Conservation (phyloP, 2,113 vertebrate genomes). For the Oncorhynchus masou region DNA sequence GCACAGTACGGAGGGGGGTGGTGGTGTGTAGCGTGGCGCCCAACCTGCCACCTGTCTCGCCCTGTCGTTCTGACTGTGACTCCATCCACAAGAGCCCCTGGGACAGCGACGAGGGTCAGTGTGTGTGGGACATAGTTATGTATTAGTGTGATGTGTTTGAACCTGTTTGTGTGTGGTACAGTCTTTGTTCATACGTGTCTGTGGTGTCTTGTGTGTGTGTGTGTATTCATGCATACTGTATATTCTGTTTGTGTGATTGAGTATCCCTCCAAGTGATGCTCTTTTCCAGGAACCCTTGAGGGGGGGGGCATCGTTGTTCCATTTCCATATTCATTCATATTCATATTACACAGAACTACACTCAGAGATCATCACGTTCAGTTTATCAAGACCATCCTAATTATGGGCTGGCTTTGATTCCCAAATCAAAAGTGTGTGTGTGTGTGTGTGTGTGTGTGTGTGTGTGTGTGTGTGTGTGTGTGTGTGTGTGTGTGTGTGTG, state of each 20-base stretch:
- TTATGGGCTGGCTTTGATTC: not conserved
- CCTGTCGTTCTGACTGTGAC: conserved; percentile 91
- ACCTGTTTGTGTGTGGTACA: not conserved
- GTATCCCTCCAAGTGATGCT: not conserved
- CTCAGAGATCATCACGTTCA: not conserved
- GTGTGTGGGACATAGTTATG: not conserved
- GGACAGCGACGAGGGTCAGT: conserved; percentile 78
- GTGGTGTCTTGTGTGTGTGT: not conserved
- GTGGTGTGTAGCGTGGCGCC: conserved; percentile 97
- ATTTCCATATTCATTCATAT: not conserved
- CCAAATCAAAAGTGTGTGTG: not conserved
- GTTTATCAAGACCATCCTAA: not conserved
- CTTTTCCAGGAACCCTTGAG: not conserved
- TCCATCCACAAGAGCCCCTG: conserved; percentile 90
- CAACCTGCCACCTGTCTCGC: conserved; percentile 86
- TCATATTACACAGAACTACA: not conserved
- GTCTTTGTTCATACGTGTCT: not conserved
- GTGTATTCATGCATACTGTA: not conserved
- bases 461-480: not conserved
- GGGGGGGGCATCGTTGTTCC: too few relatives aligned
- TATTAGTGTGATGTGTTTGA: not conserved
- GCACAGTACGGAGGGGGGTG: conserved; percentile 83
- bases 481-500: not conserved
- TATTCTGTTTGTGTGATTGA: not conserved
- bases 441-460: not conserved